A percentile compares a stretch with the other conserved stretches of the same genome.
Conservation (phyloP, 2,888 invertebrate species). For the Idaea straminata region DNA sequence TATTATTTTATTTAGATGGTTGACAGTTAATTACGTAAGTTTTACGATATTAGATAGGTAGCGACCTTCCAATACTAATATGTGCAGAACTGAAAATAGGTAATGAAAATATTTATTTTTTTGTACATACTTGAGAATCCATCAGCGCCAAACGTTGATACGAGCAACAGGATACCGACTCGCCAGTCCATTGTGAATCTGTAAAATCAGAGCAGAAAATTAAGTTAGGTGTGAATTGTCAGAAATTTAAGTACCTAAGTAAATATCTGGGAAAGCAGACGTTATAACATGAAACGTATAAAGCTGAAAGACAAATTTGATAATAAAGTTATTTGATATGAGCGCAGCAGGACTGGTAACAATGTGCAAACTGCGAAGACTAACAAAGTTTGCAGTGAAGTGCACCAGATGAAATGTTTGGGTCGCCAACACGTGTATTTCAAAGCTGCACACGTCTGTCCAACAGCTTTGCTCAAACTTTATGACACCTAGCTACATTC, state of each 20-base stretch:
- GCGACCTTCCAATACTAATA: neutral
- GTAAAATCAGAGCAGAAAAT: slow-evolving; percentile 40
- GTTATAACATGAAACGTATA: slow-evolving; percentile 19
- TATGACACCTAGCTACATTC: slow-evolving; percentile 71
- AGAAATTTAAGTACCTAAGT: slow-evolving; percentile 9
- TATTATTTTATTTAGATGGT: too few relatives aligned
- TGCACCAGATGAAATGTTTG: slow-evolving; percentile 50
- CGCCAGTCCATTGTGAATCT: slow-evolving; percentile 71
- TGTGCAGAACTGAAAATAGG: neutral
- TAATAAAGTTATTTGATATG: slow-evolving; percentile 8
- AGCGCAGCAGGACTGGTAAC: slow-evolving; percentile 20
- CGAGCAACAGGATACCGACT: slow-evolving; percentile 51
- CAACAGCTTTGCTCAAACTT: slow-evolving; percentile 65
- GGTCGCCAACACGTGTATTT: slow-evolving; percentile 59
- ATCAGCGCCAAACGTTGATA: slow-evolving; percentile 59
- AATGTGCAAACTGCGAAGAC: slow-evolving; percentile 38
- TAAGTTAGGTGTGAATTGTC: slow-evolving; percentile 3
- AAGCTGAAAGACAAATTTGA: slow-evolving; percentile 16
- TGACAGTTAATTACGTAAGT: too few relatives aligned
- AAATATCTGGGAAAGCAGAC: slow-evolving; percentile 14
- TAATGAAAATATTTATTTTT: neutral
- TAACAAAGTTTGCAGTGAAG: slow-evolving; percentile 46
- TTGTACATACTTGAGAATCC: slow-evolving; percentile 70
- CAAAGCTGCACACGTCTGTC: slow-evolving; percentile 61
- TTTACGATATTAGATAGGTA: too few relatives aligned